Percentiles rank a stretch among this genome's conserved stretches.
Conservation (phyloP, 2,113 vertebrate genomes). For the Lophochroa leadbeateri region DNA sequence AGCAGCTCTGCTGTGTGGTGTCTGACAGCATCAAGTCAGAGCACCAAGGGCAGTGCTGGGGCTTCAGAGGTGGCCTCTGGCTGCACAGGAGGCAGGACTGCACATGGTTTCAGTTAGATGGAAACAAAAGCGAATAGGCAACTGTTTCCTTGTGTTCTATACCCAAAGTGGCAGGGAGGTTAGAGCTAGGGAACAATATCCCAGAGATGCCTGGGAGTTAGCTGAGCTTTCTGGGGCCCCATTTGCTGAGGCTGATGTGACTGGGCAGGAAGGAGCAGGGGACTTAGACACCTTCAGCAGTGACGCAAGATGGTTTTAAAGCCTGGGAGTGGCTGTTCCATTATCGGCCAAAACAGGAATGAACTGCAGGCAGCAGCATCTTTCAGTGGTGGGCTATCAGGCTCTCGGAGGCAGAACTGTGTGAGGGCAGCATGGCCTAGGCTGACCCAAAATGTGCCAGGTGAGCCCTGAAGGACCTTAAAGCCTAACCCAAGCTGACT, state of each 20-base stretch:
- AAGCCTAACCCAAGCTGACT: not conserved
- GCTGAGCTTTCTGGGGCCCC: not conserved
- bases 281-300: not conserved
- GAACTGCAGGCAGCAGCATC: accelerated
- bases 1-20: not conserved
- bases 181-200: not conserved
- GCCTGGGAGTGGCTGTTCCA: too few species aligned
- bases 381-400: not conserved
- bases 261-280: not conserved
- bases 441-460: not conserved
- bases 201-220: not conserved
- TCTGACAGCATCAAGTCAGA: not conserved
- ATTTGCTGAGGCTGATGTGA: not conserved
- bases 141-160: not conserved
- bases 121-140: not conserved
- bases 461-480: not conserved
- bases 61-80: not conserved
- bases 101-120: not conserved
- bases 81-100: not conserved
- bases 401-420: not conserved
- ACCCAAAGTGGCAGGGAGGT: not conserved
- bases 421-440: accelerated
- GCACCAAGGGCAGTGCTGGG: not conserved
- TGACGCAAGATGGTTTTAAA: not conserved
- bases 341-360: accelerated